These are phyloP conservation scores for Trissoscelio sp. DNA, from an alignment of 2,888 invertebrate species.

Conservation along the genomic window DNA sequence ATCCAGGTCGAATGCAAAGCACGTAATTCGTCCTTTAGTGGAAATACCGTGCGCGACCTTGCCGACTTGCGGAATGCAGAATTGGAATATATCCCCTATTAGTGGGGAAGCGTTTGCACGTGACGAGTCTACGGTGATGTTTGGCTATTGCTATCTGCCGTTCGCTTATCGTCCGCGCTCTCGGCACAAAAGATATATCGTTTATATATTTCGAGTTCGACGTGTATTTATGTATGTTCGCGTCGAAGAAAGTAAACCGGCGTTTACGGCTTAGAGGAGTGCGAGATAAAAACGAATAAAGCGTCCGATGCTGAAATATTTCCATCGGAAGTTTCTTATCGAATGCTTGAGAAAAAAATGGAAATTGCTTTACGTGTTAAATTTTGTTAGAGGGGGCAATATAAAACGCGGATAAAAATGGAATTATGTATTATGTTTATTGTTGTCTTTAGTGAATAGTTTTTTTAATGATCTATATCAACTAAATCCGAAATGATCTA, in stretches of 20 bases:
- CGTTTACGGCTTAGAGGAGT: slow-evolving; percentile 41
- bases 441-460: no score
- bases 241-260: slow-evolving; percentile 52
- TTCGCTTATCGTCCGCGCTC: slow-evolving; percentile 31
- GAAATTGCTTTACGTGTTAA: slow-evolving; percentile 40
- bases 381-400: no score
- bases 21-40: slow-evolving; percentile 69
- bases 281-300: slow-evolving; percentile 60
- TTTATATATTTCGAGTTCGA: slow-evolving; percentile 58
- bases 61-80: slow-evolving; percentile 71
- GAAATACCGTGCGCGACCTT: slow-evolving; percentile 69
- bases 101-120: slow-evolving; percentile 70
- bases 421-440: no score
- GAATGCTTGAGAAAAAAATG: slow-evolving; percentile 29
- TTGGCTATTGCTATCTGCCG: slow-evolving; percentile 59
- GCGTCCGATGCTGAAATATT: slow-evolving; percentile 51
- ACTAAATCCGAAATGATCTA: no score
- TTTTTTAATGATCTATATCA: no score
- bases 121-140: slow-evolving; percentile 61
- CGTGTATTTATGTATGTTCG: slow-evolving; percentile 52
- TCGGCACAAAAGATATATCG: slow-evolving; percentile 56
- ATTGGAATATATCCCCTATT: slow-evolving; percentile 78
- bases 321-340: slow-evolving; percentile 50
- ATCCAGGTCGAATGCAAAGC: slow-evolving; percentile 61
- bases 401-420: no score